Evolutionary conservation across 2,888 invertebrate genomes (phyloP), one percentile per base, ranked within the genome.

Genomic region (Hermaeophaga mercurialis): DNA sequence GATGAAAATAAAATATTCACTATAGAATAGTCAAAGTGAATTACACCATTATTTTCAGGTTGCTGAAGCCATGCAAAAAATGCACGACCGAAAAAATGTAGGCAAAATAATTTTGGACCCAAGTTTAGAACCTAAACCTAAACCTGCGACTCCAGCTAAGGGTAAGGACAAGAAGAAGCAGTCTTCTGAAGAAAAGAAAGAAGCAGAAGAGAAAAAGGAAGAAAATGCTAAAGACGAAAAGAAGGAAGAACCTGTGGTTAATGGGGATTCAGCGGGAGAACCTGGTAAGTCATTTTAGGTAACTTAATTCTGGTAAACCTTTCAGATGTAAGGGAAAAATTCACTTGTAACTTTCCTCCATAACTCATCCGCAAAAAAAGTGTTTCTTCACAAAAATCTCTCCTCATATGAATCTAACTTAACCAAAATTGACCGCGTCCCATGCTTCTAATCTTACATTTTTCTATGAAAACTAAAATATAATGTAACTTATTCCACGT

Each of bases 71-170:
- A 93, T 94, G 93, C 91, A 91, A 78, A 92, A 91, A 78, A 89
- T 94, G 87, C 93, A 93, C 78, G 93, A 93, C 72, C 87, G 92
- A 71, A 92, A 91, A 79, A 94, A 94, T 79, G 85, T 94, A 70
- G 94, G 94, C 53, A 94, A 94, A 78, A 84, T 94, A 39, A 84
- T 94, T 38, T 80, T 94, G 62, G 91, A 93, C 74, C 91, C 92
- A 17, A 85, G 86, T 34, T 75, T 89, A 75, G 89, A 89, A 75
- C 89, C 90, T 1, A 89, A 89, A 70, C 89, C 89, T 19, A 89
- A 89, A 75, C 89, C 89, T 28, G 88, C 88, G 15, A 89, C 89
- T 6, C 89, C 89, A 1, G 88, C 88, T 55, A 89, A 89, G 76
- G 85, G 85, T 64, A 89, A 89, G 72, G 87, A 88, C 73, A 87